Evolutionary conservation across 2,797 vertebrate genomes (phyloP), one percentile per base, ranked within the genome.

Genomic region (Spinibarbus caldwelli): DNA sequence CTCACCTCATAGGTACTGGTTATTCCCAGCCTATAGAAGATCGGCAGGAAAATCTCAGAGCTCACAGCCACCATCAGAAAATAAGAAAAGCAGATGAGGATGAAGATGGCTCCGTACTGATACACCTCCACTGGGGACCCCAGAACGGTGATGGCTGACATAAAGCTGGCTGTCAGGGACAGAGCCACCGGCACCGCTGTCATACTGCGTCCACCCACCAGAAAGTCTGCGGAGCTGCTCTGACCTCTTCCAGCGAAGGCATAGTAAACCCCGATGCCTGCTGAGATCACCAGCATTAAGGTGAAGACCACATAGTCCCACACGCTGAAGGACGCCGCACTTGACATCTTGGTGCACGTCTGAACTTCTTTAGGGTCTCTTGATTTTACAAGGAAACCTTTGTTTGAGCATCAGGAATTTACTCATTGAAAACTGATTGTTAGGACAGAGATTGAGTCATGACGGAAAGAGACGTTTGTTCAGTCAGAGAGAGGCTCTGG

Each of bases 1-100:
- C 93, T 94, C 86, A 99, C 98, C 96, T 99, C 97, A 5, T 98
- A 98, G 2, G 97, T 97, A 93, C 98, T 99, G 88, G 97, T 97
- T 88, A 98, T 94, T 10, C 94, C 94, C 90, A 99, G 93, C 34
- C 93, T 96, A 92, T 99, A 99, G 93, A 99, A 99, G 85, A 99
- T 96, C 0, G 98, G 98, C 10, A 99, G 94, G 86, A 98, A 99
- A 86, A 98, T 43, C 90, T 99, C 98, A 0, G 98, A 97, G 86
- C 95, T 96, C 89, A 96, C 68, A 66, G 95, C 34, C 85, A 97
- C 95, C 36, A 96, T 94, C 0, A 97, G 21, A 0, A 85, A 3
- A 0, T 97, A 97, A 73, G 97, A 90, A 81, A 98, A 31, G 80
- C 91, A 91, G 7, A 95, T 96, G 87, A 95, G 86, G 83, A 89